Evolutionary conservation across 1,140 invertebrate species (phyloP).

Genomic region (Maniola jurtina): DNA sequence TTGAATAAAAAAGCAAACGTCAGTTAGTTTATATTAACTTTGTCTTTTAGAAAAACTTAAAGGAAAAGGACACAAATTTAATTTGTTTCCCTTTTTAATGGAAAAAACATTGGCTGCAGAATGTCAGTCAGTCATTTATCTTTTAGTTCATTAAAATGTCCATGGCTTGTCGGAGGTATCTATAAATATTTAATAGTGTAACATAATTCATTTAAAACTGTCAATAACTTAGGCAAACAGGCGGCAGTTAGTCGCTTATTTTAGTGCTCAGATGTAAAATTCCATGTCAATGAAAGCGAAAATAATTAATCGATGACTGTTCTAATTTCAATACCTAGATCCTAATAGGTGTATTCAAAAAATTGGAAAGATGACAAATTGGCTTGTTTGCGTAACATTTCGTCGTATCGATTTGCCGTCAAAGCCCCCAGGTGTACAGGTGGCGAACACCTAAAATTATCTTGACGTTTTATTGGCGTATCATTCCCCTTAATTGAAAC

Average conservation of each 20-base stretch:
- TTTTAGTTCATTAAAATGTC: conserved; percentile 9
- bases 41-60: not conserved
- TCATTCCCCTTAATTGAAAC: conserved; percentile 51
- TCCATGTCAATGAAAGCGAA: no score
- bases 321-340: not conserved
- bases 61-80: not conserved
- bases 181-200: not conserved
- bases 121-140: conserved; percentile 8
- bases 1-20: no score
- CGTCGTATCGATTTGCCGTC: conserved; percentile 48
- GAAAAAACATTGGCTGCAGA: conserved; percentile 2
- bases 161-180: not conserved
- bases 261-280: not conserved
- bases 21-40: not conserved
- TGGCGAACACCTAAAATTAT: conserved; percentile 49
- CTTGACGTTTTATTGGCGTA: conserved; percentile 51
- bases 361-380: conserved; percentile 2
- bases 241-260: not conserved
- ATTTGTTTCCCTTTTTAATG: conserved; percentile 3
- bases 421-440: conserved; percentile 49
- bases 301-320: no score
- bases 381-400: conserved; percentile 16
- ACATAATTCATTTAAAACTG: not conserved
- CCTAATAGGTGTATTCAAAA: not conserved
- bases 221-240: not conserved